phyloP scores from a whole-genome alignment of 2,113 vertebrate species.

The Thunnus maccoyii region DNA sequence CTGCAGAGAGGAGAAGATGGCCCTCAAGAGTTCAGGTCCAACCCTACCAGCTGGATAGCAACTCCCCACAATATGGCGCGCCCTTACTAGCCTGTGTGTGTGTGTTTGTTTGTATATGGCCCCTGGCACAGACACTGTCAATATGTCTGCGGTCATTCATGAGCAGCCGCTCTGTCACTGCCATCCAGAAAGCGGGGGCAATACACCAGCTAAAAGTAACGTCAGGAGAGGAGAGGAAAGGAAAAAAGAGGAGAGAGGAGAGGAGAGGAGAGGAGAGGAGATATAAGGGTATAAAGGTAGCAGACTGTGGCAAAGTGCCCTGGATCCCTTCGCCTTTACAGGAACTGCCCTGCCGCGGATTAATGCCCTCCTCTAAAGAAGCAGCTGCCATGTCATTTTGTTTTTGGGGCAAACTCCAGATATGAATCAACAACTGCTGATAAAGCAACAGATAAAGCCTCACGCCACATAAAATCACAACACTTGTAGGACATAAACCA shows the following conservation, averaged over 20 bases:
- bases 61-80: slow-evolving; percentile 74
- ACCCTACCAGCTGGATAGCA: slow-evolving; percentile 71
- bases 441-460: slow-evolving; percentile 48
- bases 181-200: slow-evolving; percentile 26
- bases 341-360: slow-evolving; percentile 66
- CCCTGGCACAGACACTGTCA: slow-evolving; percentile 56
- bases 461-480: slow-evolving; percentile 23
- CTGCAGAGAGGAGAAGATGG: slow-evolving; percentile 52
- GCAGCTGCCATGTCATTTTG: slow-evolving; percentile 56
- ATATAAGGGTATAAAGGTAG: slow-evolving; percentile 47
- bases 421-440: slow-evolving; percentile 52
- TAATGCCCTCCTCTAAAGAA: slow-evolving; percentile 64
- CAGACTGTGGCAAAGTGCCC: slow-evolving; percentile 58
- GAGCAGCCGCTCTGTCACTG: slow-evolving; percentile 52
- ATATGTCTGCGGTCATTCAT: slow-evolving; percentile 68
- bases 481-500: background rate
- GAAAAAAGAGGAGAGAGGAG: slow-evolving; percentile 32
- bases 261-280: slow-evolving; percentile 31
- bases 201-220: slow-evolving; percentile 26
- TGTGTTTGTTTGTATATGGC: slow-evolving; percentile 48
- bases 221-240: slow-evolving; percentile 16
- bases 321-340: slow-evolving; percentile 63
- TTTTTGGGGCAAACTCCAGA: slow-evolving; percentile 15
- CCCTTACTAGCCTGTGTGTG: slow-evolving; percentile 22
- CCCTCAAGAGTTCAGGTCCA: slow-evolving; percentile 41